Evolutionary conservation across 2,888 invertebrate genomes (phyloP).

Genomic region (Escarpia spicata): DNA sequence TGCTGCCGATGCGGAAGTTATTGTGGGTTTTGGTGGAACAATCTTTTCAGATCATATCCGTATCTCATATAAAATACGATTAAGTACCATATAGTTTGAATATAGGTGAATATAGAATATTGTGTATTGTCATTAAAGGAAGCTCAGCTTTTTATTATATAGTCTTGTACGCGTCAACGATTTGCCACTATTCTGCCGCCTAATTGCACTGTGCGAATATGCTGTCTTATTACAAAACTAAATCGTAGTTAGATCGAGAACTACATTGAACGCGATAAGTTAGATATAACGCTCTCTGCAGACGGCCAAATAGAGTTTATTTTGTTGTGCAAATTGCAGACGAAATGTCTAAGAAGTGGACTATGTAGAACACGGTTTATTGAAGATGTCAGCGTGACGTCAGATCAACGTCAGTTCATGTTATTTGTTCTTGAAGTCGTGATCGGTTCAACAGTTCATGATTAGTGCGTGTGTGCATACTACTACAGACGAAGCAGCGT

Average conservation of each 20-base stretch:
- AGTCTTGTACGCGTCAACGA: background rate
- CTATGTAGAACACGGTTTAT: background rate
- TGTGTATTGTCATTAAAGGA: background rate
- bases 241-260: background rate
- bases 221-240: background rate
- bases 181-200: background rate
- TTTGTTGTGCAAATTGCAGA: constrained; percentile 4
- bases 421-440: background rate
- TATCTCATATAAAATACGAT: background rate
- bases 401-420: background rate
- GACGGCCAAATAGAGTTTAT: background rate
- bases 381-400: constrained; percentile 10
- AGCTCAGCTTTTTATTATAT: background rate
- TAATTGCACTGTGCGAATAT: background rate
- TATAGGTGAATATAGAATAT: too few relatives aligned
- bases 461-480: background rate
- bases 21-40: background rate
- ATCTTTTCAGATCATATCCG: background rate
- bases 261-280: background rate
- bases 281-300: background rate
- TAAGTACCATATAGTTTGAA: background rate
- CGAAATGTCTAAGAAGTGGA: background rate
- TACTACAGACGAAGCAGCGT: background rate
- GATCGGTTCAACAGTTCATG: background rate
- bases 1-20: background rate